Base-by-base conservation (phyloP, 2,797 vertebrate species). In the Myripristis murdjan region DNA sequence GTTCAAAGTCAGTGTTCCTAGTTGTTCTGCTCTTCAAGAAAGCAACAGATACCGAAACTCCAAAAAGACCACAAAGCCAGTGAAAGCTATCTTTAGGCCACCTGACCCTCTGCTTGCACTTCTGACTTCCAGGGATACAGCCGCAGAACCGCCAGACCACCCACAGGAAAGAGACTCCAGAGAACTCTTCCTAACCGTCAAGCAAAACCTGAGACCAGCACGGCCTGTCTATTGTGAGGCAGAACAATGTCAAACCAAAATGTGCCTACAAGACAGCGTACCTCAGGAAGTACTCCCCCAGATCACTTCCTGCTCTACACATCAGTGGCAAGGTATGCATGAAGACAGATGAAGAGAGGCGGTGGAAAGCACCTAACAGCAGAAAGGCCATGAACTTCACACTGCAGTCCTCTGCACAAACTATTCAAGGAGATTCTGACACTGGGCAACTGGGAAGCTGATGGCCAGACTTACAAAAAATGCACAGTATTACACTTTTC, bases 251-350 rank as follows among this genome's bases (percentile, higher is more conserved):
- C 8, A 39, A 59, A 28, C 49, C 70, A 80, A 76, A 79, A 86
- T 12, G 43, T 57, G 67, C 71, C 65, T 70, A 68, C 58, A 70
- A 80, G 66, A 67, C 84, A 54, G 61, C 68, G 37, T 48, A 77
- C 60, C 83, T 78, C 87, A 91, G 87, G 90, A 92, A 91, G 83
- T 81, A 85, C 79, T 91, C 82, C 72, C 64, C 83, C 85, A 88
- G 79, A 89, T 89, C 90, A 82, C 70, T 60, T 93, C 91, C 89
- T 90, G 85, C 65, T 84, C 73, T 44, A 51, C 51, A 20, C 43
- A 63, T 51, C 12, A 52, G 59, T 63, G 77, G 71, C 82, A n/a
- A 57, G 54, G 48, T 51, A 51, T 49, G 14, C 73, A 75, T 61
- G 72, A 65, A 78, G 55, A 60, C 18, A 39, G 69, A 72, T 57